Evolutionary conservation across 1,140 invertebrate species (phyloP), one percentile per base, ranked within the genome.

Genomic region (Trachelipus rathkii): DNA sequence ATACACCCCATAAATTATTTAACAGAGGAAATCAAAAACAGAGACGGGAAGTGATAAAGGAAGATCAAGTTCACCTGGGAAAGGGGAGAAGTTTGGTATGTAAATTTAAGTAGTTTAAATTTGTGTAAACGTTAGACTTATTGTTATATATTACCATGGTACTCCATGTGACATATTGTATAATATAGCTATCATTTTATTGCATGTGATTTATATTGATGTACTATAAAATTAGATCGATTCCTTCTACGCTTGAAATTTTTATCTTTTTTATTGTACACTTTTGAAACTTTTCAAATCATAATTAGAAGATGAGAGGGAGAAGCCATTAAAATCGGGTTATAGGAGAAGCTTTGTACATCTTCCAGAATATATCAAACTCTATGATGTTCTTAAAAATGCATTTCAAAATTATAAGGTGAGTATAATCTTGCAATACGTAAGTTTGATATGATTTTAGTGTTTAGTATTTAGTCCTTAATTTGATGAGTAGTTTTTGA

Each of bases 361-460:
- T 71, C 86, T 89, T 19, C 89, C 91, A 0, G 90, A 93, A 84
- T 95, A 94, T 84, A 87, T 92, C 85, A 92, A 91, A 83, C 85
- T 95, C 21, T 91, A 92, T 83, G 91, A 92, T 19, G 89, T 89
- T 21, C 82, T 95, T 10, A 90, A 88, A 83, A 89, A 89, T 77
- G 90, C 92, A 7, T 92, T 93, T 84, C 89, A 88, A 0, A 94
- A 93, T 87, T 94, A 94, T 84, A 92, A 92, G 19, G 50, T 60
- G 19, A 60, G 50, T 1, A 15, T 33, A 19, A 71, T 3, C 10
- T 24, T 71, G 24, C 33, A 23, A 44, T 10, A 23, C 15, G 4
- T 71, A 33, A 23, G 50, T 71, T 0, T 10, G n/a, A 10, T 19
- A 10, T 53, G 67, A 15, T 10, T 2, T 23, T 50, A 45, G n/a